phyloP scores from a whole-genome alignment of 1,140 invertebrate genomes.

The Eufriesea mexicana region DNA sequence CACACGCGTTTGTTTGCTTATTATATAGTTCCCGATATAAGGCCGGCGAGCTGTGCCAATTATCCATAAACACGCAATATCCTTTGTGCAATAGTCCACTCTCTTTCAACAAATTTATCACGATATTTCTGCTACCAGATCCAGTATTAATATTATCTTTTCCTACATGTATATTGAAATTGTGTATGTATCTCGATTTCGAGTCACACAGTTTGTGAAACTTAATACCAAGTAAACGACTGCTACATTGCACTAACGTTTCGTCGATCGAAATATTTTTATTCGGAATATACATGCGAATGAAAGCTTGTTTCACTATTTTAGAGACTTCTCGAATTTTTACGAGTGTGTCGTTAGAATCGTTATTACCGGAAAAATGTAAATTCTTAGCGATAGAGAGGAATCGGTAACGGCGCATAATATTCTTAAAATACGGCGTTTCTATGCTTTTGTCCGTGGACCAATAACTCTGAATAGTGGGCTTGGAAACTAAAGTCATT shows the following conservation, averaged over 20 bases:
- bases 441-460: conserved; percentile 44
- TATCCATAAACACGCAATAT: neutral
- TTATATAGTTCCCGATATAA: neutral
- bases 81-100: neutral
- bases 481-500: conserved; percentile 8
- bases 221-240: conserved; percentile 38
- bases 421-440: conserved; percentile 51
- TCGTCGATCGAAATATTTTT: conserved; percentile 38
- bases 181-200: conserved; percentile 28
- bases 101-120: conserved; percentile 70
- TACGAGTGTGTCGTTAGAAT: neutral
- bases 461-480: conserved; percentile 36
- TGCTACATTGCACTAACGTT: conserved; percentile 42
- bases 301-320: conserved; percentile 22
- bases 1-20: neutral
- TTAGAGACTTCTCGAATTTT: conserved; percentile 41
- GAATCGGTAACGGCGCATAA: conserved; percentile 10
- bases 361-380: conserved; percentile 19
- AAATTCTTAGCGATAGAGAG: conserved; percentile 10
- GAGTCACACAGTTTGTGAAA: conserved; percentile 51
- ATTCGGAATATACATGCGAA: neutral
- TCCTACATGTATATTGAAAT: conserved; percentile 44
- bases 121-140: conserved; percentile 81
- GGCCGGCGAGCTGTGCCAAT: neutral
- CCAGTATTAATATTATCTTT: conserved; percentile 36